Evolutionary conservation across 1,140 invertebrate species (phyloP).

Genomic region (Liolophura sinensis): DNA sequence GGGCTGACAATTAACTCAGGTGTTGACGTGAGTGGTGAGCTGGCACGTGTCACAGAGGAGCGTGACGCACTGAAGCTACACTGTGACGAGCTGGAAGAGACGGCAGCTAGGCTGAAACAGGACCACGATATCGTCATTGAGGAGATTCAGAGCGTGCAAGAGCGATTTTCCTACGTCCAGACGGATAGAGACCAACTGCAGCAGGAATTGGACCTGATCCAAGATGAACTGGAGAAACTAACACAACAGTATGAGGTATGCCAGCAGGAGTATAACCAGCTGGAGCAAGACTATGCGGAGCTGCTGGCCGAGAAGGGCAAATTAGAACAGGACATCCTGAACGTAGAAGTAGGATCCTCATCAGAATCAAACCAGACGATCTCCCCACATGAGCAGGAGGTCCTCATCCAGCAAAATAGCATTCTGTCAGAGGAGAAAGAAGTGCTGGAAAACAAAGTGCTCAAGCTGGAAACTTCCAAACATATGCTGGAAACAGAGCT

Average conservation of each 20-base stretch:
- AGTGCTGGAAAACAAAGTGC: too few species aligned
- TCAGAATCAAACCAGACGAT: too few species aligned
- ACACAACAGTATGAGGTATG: slow-evolving; percentile 36
- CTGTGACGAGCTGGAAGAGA: slow-evolving; percentile 27
- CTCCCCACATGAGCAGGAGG: too few species aligned
- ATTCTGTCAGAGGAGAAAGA: too few species aligned
- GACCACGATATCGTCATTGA: slow-evolving; percentile 45
- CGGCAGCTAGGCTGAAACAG: slow-evolving; percentile 31
- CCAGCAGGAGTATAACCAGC: slow-evolving; percentile 43
- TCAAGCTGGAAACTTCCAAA: too few species aligned
- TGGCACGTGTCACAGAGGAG: slow-evolving; percentile 43
- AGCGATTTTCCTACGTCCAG: slow-evolving; percentile 22
- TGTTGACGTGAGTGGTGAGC: slow-evolving; percentile 40
- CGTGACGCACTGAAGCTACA: slow-evolving; percentile 30
- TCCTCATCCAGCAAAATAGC: too few species aligned
- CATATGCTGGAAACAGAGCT: too few species aligned
- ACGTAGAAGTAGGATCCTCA: slow-evolving; percentile 3
- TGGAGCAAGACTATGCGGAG: slow-evolving; percentile 46
- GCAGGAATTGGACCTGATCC: slow-evolving; percentile 28
- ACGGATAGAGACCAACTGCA: slow-evolving; percentile 34
- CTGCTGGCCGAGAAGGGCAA: slow-evolving; percentile 44
- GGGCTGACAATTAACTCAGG: slow-evolving; percentile 21
- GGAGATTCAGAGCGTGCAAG: slow-evolving; percentile 47
- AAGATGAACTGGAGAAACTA: slow-evolving; percentile 29
- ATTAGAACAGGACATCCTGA: slow-evolving; percentile 39